Evolutionary conservation across 2,797 vertebrate genomes (phyloP).

Genomic region (Pelobates cultripes): DNA sequence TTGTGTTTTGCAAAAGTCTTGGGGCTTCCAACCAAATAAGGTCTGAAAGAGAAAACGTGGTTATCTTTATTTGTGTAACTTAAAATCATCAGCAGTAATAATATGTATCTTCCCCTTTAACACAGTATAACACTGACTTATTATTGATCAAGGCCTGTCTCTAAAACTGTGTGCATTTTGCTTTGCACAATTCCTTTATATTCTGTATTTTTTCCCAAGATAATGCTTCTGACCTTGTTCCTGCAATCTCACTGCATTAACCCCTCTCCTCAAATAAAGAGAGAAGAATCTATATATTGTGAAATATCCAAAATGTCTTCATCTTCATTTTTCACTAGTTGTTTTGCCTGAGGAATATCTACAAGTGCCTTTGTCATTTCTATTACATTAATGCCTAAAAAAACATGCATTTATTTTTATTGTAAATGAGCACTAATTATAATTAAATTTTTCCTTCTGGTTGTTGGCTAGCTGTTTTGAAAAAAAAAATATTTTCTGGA

Average conservation of each 20-base stretch:
- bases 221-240: conserved; percentile 23
- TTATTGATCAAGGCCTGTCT: conserved; percentile 24
- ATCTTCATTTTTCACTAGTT: too few species aligned
- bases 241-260: conserved; percentile 24
- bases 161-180: not conserved
- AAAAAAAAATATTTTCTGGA: too few species aligned
- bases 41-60: too few species aligned
- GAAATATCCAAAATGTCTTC: not conserved
- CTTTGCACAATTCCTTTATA: conserved; percentile 4
- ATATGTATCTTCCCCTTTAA: conserved; percentile 26
- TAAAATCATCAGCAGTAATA: conserved; percentile 28
- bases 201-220: conserved; percentile 1
- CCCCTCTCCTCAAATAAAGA: not conserved
- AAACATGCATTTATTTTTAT: too few species aligned
- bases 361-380: too few species aligned
- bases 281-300: conserved; percentile 17
- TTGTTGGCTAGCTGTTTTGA: too few species aligned
- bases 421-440: too few species aligned
- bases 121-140: conserved; percentile 1
- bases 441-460: too few species aligned
- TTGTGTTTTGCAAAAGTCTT: not conserved
- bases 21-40: not conserved
- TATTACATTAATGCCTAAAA: too few species aligned
- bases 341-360: too few species aligned
- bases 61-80: too few species aligned